phyloP scores from a whole-genome alignment of 2,797 vertebrate genomes.

The Poecilia picta region DNA sequence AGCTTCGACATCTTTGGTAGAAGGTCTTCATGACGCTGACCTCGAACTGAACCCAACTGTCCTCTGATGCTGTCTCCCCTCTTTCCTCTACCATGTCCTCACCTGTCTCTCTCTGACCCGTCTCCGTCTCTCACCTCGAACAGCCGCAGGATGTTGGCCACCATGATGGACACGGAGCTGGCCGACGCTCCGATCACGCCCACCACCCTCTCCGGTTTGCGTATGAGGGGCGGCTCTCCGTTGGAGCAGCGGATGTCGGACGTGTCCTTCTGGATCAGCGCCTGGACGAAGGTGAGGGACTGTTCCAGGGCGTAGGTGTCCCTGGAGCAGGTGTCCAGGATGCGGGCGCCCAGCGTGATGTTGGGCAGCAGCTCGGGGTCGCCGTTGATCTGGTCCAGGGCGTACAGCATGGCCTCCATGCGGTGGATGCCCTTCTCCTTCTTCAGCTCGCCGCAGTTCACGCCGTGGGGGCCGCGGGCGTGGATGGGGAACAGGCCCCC shows the following conservation, averaged over 20 bases:
- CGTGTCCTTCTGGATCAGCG: constrained; percentile 85
- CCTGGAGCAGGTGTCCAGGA: constrained; percentile 95
- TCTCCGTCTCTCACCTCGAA: constrained; percentile 81
- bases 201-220: constrained; percentile 86
- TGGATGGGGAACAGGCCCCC: constrained; percentile 92
- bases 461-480: constrained; percentile 83
- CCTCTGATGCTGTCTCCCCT: neutral
- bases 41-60: neutral
- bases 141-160: constrained; percentile 90
- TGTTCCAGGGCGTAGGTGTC: constrained; percentile 96
- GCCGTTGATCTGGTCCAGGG: constrained; percentile 88
- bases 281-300: constrained; percentile 89
- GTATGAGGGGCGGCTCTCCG: constrained; percentile 78
- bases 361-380: constrained; percentile 87
- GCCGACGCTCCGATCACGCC: constrained; percentile 90
- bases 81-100: neutral
- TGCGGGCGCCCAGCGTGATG: constrained; percentile 88
- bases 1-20: neutral
- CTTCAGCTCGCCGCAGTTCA: constrained; percentile 87
- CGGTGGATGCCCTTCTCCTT: constrained; percentile 92
- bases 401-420: constrained; percentile 92
- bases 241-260: constrained; percentile 85
- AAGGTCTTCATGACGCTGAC: neutral
- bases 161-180: constrained; percentile 94
- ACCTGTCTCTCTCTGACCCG: neutral